These are phyloP conservation scores for Neolamprologus longior DNA, from an alignment of 2,113 vertebrate species.

Conservation along the genomic window DNA sequence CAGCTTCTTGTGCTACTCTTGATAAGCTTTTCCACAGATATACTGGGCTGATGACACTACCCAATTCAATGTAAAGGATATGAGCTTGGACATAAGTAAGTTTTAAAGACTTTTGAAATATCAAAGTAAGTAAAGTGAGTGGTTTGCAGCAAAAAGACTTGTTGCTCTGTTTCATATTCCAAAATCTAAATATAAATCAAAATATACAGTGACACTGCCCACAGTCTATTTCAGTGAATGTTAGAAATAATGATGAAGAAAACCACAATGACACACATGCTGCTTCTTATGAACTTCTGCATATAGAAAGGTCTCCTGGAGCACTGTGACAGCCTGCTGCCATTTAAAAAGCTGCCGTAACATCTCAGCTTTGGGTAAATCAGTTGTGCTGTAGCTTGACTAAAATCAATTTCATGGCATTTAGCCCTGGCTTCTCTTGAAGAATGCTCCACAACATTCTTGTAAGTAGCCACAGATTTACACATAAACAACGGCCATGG, in stretches of 20 bases:
- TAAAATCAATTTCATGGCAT: slow-evolving; percentile 7
- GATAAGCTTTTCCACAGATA: background rate
- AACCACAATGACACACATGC: background rate
- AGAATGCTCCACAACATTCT: background rate
- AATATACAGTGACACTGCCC: background rate
- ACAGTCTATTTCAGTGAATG: background rate
- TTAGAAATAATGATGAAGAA: background rate
- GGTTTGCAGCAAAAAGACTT: background rate
- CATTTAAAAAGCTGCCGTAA: background rate
- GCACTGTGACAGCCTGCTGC: background rate
- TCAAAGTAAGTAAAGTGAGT: background rate
- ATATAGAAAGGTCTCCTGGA: background rate
- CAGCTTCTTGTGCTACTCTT: background rate
- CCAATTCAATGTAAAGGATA: background rate
- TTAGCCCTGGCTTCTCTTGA: background rate
- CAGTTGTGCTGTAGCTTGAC: background rate
- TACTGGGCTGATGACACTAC: background rate
- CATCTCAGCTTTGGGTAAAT: background rate
- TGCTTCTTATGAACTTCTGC: background rate
- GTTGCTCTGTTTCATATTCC: background rate
- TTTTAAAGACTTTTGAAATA: background rate
- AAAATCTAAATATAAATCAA: background rate
- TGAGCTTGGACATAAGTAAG: background rate
- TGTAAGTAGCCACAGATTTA: background rate
- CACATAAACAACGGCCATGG: background rate